phyloP scores from a whole-genome alignment of 1,140 invertebrate genomes.

The Leptopilina clavipes region DNA sequence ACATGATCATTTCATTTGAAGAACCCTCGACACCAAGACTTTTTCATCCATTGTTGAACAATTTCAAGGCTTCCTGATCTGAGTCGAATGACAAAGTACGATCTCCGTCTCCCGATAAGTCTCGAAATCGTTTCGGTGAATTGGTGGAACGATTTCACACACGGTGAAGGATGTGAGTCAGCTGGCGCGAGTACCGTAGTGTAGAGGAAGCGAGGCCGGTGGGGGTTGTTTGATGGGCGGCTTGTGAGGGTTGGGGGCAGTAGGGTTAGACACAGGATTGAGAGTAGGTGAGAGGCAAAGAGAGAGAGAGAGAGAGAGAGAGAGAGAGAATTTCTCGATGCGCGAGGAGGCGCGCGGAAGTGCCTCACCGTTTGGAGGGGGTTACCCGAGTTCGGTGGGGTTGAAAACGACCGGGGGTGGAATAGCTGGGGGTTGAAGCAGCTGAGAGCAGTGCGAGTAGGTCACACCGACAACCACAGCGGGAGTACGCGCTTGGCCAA shows the following conservation, averaged over 20 bases:
- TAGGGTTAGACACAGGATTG: constrained; percentile 15
- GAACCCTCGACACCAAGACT: not conserved
- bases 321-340: constrained; percentile 16
- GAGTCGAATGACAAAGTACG: not conserved
- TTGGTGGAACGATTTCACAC: constrained; percentile 33
- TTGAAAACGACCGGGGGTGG: constrained; percentile 35
- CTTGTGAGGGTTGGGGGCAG: constrained; percentile 1
- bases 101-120: not conserved
- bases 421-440: constrained; percentile 67
- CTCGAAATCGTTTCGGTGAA: not conserved
- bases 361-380: constrained; percentile 38
- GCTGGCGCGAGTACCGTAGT: constrained; percentile 4
- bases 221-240: constrained; percentile 12
- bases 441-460: constrained; percentile 72
- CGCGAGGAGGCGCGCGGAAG: constrained; percentile 28
- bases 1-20: not conserved
- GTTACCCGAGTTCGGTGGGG: constrained; percentile 40
- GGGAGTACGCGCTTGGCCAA: constrained; percentile 65
- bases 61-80: not conserved
- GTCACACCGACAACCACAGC: constrained; percentile 69
- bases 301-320: not conserved
- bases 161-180: constrained; percentile 20
- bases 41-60: not conserved
- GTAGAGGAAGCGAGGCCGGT: not conserved
- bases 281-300: constrained; percentile 15